Evolutionary conservation across 2,797 vertebrate genomes (phyloP).

Genomic region (Psittacula derbiana): DNA sequence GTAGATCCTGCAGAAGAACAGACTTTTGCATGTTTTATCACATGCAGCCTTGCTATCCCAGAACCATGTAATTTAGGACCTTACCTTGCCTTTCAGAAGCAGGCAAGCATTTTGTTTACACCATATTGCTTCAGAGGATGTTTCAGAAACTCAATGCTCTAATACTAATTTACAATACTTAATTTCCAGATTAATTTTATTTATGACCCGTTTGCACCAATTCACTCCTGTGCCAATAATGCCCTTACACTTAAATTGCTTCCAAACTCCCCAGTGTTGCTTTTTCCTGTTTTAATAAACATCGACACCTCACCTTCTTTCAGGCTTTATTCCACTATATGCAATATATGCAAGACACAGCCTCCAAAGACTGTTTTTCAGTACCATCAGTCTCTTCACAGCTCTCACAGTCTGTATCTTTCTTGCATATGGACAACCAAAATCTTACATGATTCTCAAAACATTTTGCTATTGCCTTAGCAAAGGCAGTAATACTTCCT

Average conservation of each 20-base stretch:
- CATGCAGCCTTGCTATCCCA: not conserved
- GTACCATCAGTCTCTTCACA: not conserved
- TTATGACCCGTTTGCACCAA: not conserved
- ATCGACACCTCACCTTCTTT: not conserved
- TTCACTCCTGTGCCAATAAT: not conserved
- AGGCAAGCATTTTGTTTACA: not conserved
- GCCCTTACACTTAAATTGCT: not conserved
- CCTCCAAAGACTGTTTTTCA: not conserved
- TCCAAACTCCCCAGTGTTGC: not conserved
- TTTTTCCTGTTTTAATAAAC: not conserved
- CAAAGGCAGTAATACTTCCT: not conserved
- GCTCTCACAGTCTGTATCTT: not conserved
- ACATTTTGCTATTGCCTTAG: not conserved
- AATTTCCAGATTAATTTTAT: not conserved
- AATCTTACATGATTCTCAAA: not conserved
- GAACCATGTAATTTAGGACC: not conserved
- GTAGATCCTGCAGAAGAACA: not conserved
- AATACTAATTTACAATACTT: not conserved
- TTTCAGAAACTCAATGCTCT: not conserved
- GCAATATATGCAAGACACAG: rapidly evolving
- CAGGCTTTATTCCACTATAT: not conserved
- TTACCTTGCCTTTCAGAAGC: not conserved
- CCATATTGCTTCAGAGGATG: not conserved
- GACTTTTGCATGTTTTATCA: not conserved
- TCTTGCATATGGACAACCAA: not conserved